These are phyloP conservation scores for Drosophila subsilvestris DNA, from an alignment of 2,888 invertebrate genomes.

Conservation along the genomic window DNA sequence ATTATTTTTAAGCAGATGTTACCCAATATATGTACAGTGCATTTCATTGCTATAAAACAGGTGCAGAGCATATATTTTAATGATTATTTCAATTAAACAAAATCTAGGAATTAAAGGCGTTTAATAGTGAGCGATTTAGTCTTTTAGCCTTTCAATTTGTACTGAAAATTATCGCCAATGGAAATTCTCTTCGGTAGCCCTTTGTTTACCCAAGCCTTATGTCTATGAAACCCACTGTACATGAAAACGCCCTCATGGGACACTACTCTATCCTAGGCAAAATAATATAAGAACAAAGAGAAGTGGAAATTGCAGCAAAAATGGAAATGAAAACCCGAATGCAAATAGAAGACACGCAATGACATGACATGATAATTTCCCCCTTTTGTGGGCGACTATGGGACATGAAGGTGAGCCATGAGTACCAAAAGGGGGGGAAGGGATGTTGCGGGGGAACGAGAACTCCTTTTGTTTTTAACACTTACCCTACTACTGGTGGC, in stretches of 20 bases:
- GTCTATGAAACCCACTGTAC: constrained; percentile 7
- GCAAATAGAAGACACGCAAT: constrained; percentile 63
- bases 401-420: constrained; percentile 30
- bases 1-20: constrained; percentile 72
- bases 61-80: not conserved
- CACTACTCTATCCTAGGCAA: constrained; percentile 48
- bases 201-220: not conserved
- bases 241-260: constrained; percentile 1
- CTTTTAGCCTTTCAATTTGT: too few relatives aligned
- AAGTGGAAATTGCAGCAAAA: constrained; percentile 53
- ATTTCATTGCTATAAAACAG: not conserved
- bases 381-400: constrained; percentile 48
- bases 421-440: constrained; percentile 6
- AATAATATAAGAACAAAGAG: constrained; percentile 30
- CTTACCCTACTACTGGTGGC: constrained; percentile 52
- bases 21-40: constrained; percentile 33
- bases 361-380: constrained; percentile 65
- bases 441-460: constrained; percentile 30
- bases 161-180: too few relatives aligned
- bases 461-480: constrained; percentile 77
- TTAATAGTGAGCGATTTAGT: not conserved
- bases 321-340: constrained; percentile 57
- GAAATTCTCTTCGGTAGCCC: not conserved
- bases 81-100: too few relatives aligned
- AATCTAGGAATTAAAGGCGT: too few relatives aligned